These are phyloP conservation scores for Odontothrips loti DNA, from an alignment of 2,888 invertebrate genomes.

Conservation along the genomic window DNA sequence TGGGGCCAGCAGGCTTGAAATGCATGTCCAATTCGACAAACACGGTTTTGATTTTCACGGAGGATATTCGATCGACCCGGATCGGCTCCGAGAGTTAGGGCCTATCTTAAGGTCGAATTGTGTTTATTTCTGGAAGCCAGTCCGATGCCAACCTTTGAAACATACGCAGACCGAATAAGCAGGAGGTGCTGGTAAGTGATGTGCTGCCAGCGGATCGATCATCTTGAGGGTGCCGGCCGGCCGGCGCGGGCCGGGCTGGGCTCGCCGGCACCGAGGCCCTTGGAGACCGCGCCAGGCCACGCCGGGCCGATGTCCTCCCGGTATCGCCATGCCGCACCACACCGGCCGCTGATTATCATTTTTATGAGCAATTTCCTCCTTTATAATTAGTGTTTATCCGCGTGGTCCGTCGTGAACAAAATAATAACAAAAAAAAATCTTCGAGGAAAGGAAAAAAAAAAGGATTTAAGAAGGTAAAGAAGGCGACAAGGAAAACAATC, in stretches of 20 bases:
- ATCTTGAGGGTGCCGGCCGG: neutral
- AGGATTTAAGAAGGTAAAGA: neutral
- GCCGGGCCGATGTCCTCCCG: neutral
- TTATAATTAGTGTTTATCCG: slow-evolving; percentile 25
- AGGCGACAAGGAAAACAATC: slow-evolving; percentile 24
- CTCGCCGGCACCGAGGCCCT: neutral
- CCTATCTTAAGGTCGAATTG: too few species aligned
- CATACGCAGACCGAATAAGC: too few species aligned
- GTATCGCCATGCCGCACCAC: too few species aligned
- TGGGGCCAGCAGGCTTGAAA: neutral
- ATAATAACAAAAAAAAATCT: neutral
- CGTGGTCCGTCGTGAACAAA: neutral
- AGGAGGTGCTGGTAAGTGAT: too few species aligned
- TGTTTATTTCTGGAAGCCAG: too few species aligned
- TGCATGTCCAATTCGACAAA: neutral
- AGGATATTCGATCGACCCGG: neutral
- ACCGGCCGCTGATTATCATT: slow-evolving; percentile 5
- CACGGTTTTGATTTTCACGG: neutral
- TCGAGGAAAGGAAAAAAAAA: neutral
- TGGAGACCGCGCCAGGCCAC: neutral
- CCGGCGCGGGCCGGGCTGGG: neutral
- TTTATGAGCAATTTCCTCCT: slow-evolving; percentile 25
- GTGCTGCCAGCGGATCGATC: too few species aligned
- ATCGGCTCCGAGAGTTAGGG: too few species aligned
- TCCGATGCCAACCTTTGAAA: too few species aligned